Percentiles rank a stretch among this genome's conserved stretches.
These are phyloP conservation scores for Arrhamphus sclerolepis DNA, from an alignment of 2,797 vertebrate species.

Conservation along the genomic window DNA sequence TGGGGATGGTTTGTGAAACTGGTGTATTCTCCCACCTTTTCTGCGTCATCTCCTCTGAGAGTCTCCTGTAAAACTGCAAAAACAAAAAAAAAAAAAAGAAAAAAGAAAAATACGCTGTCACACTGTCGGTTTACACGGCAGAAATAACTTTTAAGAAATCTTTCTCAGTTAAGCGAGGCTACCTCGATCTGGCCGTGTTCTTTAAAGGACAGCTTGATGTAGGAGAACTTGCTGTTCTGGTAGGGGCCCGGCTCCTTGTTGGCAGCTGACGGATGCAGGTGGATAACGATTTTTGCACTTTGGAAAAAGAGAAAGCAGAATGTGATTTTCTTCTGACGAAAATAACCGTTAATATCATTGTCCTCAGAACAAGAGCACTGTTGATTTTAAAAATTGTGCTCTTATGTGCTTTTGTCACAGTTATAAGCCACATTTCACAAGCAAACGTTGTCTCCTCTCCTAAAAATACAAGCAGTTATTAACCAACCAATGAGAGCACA, in stretches of 20 bases:
- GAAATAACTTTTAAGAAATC: background rate
- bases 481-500: too few relatives aligned
- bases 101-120: too few relatives aligned
- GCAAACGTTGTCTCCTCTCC: background rate
- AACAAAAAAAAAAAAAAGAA: too few relatives aligned
- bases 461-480: too few relatives aligned
- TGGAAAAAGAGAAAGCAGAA: slow-evolving; percentile 18
- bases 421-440: background rate
- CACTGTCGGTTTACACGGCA: too few relatives aligned
- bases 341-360: background rate
- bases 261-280: slow-evolving; percentile 85
- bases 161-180: background rate
- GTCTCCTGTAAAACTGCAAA: slow-evolving; percentile 92
- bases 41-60: slow-evolving; percentile 94
- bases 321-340: background rate
- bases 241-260: slow-evolving; percentile 95
- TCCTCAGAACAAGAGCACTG: background rate
- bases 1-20: slow-evolving; percentile 83
- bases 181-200: slow-evolving; percentile 99
- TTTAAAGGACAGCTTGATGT: slow-evolving; percentile 95
- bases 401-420: background rate
- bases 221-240: slow-evolving; percentile 92
- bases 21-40: slow-evolving; percentile 92
- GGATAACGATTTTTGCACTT: slow-evolving; percentile 97
- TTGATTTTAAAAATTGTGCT: too few relatives aligned